Conservation (phyloP, 1,140 invertebrate species). For the Drosophila mojavensis region DNA sequence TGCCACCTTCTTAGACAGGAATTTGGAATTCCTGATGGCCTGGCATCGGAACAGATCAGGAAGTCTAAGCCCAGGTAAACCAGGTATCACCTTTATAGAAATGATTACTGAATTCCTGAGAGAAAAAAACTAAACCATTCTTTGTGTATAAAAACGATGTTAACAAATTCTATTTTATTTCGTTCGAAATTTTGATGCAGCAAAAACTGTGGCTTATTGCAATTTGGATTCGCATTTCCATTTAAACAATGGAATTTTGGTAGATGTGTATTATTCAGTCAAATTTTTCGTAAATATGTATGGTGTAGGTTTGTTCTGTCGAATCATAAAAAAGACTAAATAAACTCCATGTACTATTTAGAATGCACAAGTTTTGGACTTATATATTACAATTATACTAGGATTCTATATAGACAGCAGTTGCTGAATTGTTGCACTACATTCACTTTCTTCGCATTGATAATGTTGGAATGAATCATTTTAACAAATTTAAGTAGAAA, state of each 20-base stretch:
- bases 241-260: constrained; percentile 26
- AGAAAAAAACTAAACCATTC: no score
- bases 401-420: constrained; percentile 40
- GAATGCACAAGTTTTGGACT: constrained; percentile 31
- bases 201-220: constrained; percentile 39
- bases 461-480: constrained; percentile 68
- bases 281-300: constrained; percentile 36
- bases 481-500: constrained; percentile 62
- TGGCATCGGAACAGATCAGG: no score
- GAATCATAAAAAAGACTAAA: constrained; percentile 39
- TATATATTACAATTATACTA: constrained; percentile 75
- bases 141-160: constrained; percentile 61
- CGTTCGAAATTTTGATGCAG: constrained; percentile 72
- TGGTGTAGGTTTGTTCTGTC: constrained; percentile 52
- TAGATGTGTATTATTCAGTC: constrained; percentile 56
- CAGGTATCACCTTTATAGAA: no score
- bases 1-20: no score
- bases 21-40: no score
- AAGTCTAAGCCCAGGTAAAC: no score
- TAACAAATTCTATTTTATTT: constrained; percentile 79
- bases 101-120: no score
- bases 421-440: constrained; percentile 51
- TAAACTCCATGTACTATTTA: constrained; percentile 39
- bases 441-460: constrained; percentile 46
- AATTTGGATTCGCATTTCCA: constrained; percentile 23